Percentiles rank a stretch among this genome's conserved stretches.
Evolutionary conservation across 2,113 vertebrate species (phyloP).

Genomic region (Macrotus californicus): DNA sequence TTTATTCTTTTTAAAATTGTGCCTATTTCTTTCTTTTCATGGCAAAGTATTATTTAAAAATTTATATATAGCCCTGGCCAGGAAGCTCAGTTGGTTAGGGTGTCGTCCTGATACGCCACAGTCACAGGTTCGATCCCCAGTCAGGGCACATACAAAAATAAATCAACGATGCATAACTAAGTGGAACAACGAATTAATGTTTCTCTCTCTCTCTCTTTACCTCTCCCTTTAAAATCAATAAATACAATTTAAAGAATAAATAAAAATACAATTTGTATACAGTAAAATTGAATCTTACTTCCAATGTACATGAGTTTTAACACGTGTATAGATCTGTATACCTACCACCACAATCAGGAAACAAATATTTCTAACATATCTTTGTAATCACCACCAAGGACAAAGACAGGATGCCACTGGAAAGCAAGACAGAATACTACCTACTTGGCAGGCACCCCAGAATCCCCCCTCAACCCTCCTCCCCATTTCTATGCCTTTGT

Average conservation of each 20-base stretch:
- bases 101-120: too few relatives aligned
- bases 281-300: conserved; percentile 10
- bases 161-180: too few relatives aligned
- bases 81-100: background rate
- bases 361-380: background rate
- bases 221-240: too few relatives aligned
- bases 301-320: background rate
- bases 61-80: background rate
- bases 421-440: background rate
- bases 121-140: too few relatives aligned
- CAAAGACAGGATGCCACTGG: background rate
- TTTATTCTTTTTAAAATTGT: background rate
- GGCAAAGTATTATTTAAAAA: background rate
- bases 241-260: too few relatives aligned
- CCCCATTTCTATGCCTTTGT: background rate
- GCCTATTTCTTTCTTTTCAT: background rate
- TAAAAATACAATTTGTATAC: background rate
- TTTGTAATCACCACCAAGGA: background rate
- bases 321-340: background rate
- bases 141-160: too few relatives aligned
- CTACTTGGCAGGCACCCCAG: background rate
- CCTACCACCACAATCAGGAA: background rate
- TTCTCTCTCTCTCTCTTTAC: too few relatives aligned
- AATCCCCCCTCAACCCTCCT: background rate
- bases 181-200: too few relatives aligned